These are phyloP conservation scores for Rhinolophus sinicus DNA, from an alignment of 2,113 vertebrate species.

Conservation along the genomic window DNA sequence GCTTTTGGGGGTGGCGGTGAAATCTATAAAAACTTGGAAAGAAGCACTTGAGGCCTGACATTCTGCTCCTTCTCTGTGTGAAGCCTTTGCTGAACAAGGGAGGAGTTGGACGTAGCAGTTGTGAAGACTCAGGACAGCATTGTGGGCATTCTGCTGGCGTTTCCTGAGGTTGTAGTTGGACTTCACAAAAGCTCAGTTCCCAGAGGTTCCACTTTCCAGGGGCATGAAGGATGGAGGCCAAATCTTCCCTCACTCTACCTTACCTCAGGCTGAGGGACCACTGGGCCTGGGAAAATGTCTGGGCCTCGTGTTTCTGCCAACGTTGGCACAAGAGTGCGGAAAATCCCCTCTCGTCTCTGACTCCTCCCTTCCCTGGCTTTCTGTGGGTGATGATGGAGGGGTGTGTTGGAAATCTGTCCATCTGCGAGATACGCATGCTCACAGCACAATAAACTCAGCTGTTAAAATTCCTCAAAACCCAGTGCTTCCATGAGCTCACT, in stretches of 20 bases:
- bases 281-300: background rate
- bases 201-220: background rate
- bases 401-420: background rate
- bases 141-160: background rate
- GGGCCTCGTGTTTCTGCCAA: background rate
- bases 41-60: background rate
- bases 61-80: background rate
- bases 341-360: background rate
- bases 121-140: background rate
- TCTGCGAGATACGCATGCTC: background rate
- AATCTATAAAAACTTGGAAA: background rate
- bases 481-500: background rate
- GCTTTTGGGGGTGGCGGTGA: background rate
- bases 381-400: background rate
- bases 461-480: background rate
- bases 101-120: rapidly evolving
- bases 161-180: background rate
- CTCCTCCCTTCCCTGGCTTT: background rate
- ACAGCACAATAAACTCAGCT: background rate
- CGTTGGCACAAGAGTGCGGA: background rate
- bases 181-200: background rate
- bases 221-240: background rate
- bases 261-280: background rate
- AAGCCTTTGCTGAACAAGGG: background rate
- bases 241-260: background rate